Evolutionary conservation across 2,888 invertebrate genomes (phyloP).

Genomic region (Tenthredo distinguenda): DNA sequence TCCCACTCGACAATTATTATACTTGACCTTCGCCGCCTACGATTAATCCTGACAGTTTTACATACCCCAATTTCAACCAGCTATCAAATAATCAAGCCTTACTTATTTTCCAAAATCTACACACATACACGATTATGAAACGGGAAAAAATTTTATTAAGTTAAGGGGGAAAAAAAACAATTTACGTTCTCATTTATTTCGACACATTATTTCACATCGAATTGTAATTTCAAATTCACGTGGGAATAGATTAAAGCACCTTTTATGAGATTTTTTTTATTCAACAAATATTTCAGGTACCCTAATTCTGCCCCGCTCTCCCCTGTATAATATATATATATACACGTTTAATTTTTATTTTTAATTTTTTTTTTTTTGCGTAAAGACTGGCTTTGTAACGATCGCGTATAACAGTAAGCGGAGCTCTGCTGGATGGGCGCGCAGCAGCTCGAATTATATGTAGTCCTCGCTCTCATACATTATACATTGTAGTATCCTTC

Average conservation of each 20-base stretch:
- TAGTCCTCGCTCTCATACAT: too few relatives aligned
- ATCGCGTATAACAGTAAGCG: constrained; percentile 11
- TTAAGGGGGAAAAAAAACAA: not conserved
- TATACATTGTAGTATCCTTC: too few relatives aligned
- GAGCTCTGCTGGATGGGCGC: not conserved
- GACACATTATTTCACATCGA: not conserved
- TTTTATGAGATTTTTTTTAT: not conserved
- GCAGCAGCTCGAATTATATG: constrained; percentile 2
- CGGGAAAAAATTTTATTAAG: not conserved
- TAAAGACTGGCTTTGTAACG: constrained; percentile 22
- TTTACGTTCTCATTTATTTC: not conserved
- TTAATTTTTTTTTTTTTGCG: not conserved
- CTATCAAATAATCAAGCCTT: not conserved
- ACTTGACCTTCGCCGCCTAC: not conserved
- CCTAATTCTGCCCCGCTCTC: not conserved
- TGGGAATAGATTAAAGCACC: not conserved
- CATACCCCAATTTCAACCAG: not conserved
- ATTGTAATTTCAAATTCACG: too few relatives aligned
- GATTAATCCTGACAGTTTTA: not conserved
- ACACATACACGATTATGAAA: not conserved
- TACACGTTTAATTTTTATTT: not conserved
- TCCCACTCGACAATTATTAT: not conserved
- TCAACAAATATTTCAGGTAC: not conserved
- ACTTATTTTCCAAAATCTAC: not conserved
- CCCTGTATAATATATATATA: not conserved